Evolutionary conservation across 2,113 vertebrate genomes (phyloP), one percentile per base, ranked within the genome.

Genomic region (Nematolebias whitei): DNA sequence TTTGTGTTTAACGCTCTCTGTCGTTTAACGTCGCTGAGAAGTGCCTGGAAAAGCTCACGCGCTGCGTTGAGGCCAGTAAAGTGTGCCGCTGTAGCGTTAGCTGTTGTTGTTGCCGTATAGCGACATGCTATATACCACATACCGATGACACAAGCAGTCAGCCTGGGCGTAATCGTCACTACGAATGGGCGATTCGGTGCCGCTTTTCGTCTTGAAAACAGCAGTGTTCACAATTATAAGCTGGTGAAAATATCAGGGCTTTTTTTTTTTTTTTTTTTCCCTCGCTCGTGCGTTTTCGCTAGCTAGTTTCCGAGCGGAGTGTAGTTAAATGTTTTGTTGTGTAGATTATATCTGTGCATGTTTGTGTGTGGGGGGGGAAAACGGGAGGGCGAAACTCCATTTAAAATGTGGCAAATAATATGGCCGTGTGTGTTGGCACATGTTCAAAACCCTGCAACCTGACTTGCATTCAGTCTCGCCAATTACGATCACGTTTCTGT

Each of bases 71-170:
- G 60, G 65, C 78, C 64, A 82, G 35, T 20, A 51, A 69, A 74
- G 74, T 75, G 82, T 55, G 76, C 59, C 48, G 68, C 56, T 7
- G 81, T 68, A 50, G 63, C 70, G 49, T 52, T 85, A 86, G 78
- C 78, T 73, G 59, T 39, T 71, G 63, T 71, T 76, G 54, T 75
- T 58, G 79, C 66, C 68, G 56, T 78, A 19, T 16, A 53, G 78
- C 47, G 79, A 54, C 71, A 62, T 72, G 74, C 70, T 29, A 62
- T 69, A 83, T 64, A 68, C 80, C 82, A 84, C 84, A 78, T 58
- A 68, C 74, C 73, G 52, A 70, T 52, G 66, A 61, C 69, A 71
- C 62, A 41, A 52, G 85, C 78, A 41, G 19, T 49, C 54, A 69
- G 65, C 55, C 53, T 13, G 0, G 16, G 47, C 47, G 49, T 58